Evolutionary conservation across 2,888 invertebrate species (phyloP).

Genomic region (Lithophane semibrunnea): DNA sequence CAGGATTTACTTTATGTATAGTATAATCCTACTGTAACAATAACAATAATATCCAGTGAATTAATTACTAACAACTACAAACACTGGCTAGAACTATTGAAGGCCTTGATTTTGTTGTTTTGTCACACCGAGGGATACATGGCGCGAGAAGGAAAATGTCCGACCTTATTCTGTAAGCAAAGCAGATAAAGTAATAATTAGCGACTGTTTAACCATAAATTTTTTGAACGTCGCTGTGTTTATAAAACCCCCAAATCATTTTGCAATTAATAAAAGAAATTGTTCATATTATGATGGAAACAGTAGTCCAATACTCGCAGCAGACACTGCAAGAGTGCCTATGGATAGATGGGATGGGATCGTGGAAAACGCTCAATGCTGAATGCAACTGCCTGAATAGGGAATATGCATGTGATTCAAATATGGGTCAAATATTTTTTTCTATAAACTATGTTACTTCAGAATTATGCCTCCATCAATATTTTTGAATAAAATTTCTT

Average conservation of each 20-base stretch:
- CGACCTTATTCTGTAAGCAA: neutral
- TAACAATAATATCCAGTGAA: constrained; percentile 40
- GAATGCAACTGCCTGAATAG: neutral
- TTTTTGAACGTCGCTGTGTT: too few species aligned
- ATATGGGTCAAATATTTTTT: too few species aligned
- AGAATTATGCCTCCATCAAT: too few species aligned
- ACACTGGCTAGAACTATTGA: constrained; percentile 1
- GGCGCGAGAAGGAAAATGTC: neutral
- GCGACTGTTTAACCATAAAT: too few species aligned
- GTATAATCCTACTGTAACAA: constrained; percentile 19
- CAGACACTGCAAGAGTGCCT: neutral
- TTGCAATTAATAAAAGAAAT: neutral
- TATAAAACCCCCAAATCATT: neutral
- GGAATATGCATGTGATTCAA: too few species aligned
- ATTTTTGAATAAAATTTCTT: too few species aligned
- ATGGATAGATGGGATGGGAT: neutral
- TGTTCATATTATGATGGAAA: neutral
- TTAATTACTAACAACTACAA: constrained; percentile 5
- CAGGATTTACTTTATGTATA: constrained; percentile 38
- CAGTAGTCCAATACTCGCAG: neutral
- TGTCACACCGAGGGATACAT: neutral
- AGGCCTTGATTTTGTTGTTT: constrained; percentile 9
- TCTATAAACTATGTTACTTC: too few species aligned
- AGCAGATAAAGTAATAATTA: neutral
- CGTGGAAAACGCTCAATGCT: neutral